Conservation (phyloP, 2,888 invertebrate genomes). For the Hyles lineata region DNA sequence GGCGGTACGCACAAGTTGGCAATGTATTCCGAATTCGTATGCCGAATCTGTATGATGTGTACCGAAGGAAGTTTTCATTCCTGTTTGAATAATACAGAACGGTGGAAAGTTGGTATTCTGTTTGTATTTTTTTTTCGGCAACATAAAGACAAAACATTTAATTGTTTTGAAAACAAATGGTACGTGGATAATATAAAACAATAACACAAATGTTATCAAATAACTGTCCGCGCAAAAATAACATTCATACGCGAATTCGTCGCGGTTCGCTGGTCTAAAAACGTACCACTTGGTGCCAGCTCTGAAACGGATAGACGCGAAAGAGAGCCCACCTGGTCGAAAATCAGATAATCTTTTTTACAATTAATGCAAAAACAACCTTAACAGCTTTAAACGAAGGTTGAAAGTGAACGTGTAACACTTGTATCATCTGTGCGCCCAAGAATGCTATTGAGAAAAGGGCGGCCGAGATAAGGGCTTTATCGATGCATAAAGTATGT, state of each 20-base stretch:
- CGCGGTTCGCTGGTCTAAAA: constrained; percentile 62
- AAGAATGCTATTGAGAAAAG: constrained; percentile 78
- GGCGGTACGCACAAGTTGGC: constrained; percentile 49
- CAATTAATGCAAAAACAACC: constrained; percentile 54
- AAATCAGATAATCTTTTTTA: constrained; percentile 65
- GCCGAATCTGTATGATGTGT: constrained; percentile 54
- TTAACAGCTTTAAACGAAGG: constrained; percentile 53
- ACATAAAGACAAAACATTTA: background rate
- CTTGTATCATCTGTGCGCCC: constrained; percentile 61
- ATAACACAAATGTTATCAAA: constrained; percentile 3
- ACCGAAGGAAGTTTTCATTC: constrained; percentile 72
- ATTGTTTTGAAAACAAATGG: constrained; percentile 19
- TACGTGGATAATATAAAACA: background rate
- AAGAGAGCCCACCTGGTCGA: constrained; percentile 69
- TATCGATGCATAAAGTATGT: constrained; percentile 80
- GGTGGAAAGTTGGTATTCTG: constrained; percentile 54
- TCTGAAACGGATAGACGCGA: constrained; percentile 68
- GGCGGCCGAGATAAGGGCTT: constrained; percentile 74
- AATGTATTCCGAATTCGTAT: constrained; percentile 58
- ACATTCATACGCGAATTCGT: constrained; percentile 57
- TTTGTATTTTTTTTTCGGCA: constrained; percentile 29
- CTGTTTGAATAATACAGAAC: constrained; percentile 64
- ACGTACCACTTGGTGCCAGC: constrained; percentile 72
- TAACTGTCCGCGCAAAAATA: background rate
- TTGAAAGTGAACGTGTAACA: constrained; percentile 51